phyloP scores from a whole-genome alignment of 2,888 invertebrate species.

The Metellina segmentata region DNA sequence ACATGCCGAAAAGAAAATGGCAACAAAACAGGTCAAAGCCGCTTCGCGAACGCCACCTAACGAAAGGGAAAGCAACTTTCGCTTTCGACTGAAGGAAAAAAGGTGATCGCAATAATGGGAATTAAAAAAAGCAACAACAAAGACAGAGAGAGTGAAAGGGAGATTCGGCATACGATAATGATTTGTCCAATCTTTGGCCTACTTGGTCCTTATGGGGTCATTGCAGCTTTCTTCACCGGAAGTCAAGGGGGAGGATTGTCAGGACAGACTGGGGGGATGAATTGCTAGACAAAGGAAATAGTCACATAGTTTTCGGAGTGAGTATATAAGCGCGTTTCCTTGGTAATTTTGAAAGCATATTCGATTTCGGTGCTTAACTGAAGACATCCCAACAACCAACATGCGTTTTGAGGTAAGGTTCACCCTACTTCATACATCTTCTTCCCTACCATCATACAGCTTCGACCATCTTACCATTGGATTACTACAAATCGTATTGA shows the following conservation, averaged over 20 bases:
- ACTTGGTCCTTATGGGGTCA: slow-evolving; percentile 72
- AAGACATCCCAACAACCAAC: slow-evolving; percentile 23
- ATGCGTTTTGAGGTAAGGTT: slow-evolving; percentile 60
- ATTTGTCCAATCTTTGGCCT: slow-evolving; percentile 72
- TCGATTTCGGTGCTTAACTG: slow-evolving; percentile 34
- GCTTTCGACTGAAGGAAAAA: slow-evolving; percentile 35
- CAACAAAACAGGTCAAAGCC: slow-evolving; percentile 70
- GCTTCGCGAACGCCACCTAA: slow-evolving; percentile 64
- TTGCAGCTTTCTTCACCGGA: slow-evolving; percentile 67
- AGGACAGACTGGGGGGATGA: slow-evolving; percentile 12
- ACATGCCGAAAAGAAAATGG: background rate
- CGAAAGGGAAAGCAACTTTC: slow-evolving; percentile 70
- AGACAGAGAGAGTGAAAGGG: slow-evolving; percentile 10
- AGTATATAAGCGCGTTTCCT: slow-evolving; percentile 65
- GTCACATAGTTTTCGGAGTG: slow-evolving; percentile 61
- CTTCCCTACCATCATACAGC: background rate
- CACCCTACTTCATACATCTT: too few species aligned
- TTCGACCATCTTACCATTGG: background rate
- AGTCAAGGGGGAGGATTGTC: slow-evolving; percentile 42
- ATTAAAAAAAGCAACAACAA: slow-evolving; percentile 35
- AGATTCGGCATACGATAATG: slow-evolving; percentile 66
- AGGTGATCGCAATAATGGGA: slow-evolving; percentile 42
- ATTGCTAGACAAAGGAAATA: slow-evolving; percentile 49
- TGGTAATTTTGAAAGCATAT: slow-evolving; percentile 38
- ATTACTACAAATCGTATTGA: background rate